These are phyloP conservation scores for Pica pica DNA, from an alignment of 2,113 vertebrate species.

Conservation along the genomic window DNA sequence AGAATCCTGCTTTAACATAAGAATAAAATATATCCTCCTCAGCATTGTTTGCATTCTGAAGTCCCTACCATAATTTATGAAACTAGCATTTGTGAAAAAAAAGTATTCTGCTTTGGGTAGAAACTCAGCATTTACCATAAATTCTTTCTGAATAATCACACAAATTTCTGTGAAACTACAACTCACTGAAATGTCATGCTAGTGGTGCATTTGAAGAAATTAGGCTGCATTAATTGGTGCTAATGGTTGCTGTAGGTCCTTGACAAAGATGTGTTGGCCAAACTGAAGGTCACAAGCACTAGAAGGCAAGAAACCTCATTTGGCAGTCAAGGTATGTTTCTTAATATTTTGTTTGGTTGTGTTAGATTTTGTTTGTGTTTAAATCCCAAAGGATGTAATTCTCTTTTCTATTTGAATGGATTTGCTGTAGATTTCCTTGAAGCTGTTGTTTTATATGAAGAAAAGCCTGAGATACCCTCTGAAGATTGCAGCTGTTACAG, in stretches of 20 bases:
- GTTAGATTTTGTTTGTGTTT: background rate
- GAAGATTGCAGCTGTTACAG: background rate
- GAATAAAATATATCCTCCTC: background rate
- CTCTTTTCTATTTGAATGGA: background rate
- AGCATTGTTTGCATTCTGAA: background rate
- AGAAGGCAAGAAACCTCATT: background rate
- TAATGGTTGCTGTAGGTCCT: background rate
- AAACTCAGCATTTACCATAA: background rate
- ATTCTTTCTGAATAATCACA: background rate
- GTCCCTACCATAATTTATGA: background rate
- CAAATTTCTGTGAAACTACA: background rate
- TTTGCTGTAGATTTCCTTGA: background rate
- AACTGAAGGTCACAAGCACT: background rate
- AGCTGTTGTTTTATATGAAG: background rate
- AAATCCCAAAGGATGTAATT: background rate
- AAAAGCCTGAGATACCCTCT: background rate
- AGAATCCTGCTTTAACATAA: background rate
- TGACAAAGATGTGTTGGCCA: accelerated
- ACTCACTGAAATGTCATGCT: background rate
- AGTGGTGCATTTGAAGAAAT: background rate
- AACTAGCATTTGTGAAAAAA: background rate
- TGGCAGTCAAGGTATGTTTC: background rate
- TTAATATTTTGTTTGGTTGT: background rate
- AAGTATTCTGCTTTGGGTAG: background rate
- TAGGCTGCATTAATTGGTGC: accelerated